Evolutionary conservation across 53 echinoderm and acorn worm genomes (phyloP).

Genomic region (Stichopus horrens): DNA sequence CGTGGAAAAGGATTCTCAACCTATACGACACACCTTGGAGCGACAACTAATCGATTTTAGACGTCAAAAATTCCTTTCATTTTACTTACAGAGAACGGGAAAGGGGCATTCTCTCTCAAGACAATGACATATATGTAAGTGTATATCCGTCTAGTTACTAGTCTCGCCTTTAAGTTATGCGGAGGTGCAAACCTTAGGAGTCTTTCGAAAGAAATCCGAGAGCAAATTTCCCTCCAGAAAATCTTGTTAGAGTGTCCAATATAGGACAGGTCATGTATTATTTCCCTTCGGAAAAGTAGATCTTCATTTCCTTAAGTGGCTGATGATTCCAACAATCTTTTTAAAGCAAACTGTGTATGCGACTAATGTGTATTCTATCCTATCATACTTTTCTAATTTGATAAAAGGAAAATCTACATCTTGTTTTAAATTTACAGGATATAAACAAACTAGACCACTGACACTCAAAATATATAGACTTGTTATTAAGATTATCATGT

Average conservation of each 20-base stretch:
- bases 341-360: background rate
- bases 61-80: background rate
- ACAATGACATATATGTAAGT: background rate
- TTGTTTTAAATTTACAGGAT: background rate
- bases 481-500: too few species aligned
- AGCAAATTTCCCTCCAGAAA: background rate
- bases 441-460: background rate
- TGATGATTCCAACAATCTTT: background rate
- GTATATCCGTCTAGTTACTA: background rate
- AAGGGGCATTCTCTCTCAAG: background rate
- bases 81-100: background rate
- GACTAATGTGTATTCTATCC: background rate
- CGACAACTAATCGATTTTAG: slow-evolving; percentile 7
- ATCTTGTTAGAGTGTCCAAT: slow-evolving; percentile 6
- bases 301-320: background rate
- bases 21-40: background rate
- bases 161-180: background rate
- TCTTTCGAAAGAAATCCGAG: background rate
- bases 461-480: too few species aligned
- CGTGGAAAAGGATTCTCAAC: background rate
- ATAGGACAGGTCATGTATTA: background rate
- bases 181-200: background rate
- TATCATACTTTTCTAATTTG: background rate
- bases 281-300: background rate
- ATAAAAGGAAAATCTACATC: background rate